phyloP scores from a whole-genome alignment of 2,113 vertebrate species.

The Uropsilus gracilis region DNA sequence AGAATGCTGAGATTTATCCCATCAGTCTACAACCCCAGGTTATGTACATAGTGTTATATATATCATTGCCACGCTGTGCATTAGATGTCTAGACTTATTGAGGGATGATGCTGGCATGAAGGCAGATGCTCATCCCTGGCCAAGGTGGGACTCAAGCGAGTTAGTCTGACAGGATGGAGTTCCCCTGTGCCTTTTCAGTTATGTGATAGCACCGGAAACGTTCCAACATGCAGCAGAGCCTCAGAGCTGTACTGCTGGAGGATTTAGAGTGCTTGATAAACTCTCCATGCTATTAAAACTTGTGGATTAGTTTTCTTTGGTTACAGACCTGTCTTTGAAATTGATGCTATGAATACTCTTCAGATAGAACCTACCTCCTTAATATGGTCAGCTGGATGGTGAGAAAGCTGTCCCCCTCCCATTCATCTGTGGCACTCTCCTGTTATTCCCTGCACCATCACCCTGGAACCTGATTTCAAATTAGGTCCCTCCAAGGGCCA shows the following conservation, averaged over 20 bases:
- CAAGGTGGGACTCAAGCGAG: background rate
- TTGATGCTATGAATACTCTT: background rate
- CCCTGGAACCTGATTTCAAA: background rate
- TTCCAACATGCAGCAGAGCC: background rate
- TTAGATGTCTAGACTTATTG: background rate
- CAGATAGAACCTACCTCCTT: background rate
- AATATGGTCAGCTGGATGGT: no score
- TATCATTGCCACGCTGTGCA: background rate
- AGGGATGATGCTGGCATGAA: background rate
- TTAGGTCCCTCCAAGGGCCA: no score
- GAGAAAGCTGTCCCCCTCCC: background rate
- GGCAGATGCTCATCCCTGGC: background rate
- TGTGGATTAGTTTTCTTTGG: conserved; percentile 1
- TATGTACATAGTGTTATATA: no score
- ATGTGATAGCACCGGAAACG: background rate
- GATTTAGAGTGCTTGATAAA: background rate
- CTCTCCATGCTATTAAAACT: background rate
- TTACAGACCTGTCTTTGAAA: conserved; percentile 39
- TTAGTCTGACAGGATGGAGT: no score
- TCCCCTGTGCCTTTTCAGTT: background rate
- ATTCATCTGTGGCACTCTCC: background rate
- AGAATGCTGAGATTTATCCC: background rate
- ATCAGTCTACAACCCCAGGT: no score
- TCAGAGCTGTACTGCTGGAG: background rate
- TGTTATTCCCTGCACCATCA: background rate